A percentile compares a stretch with the other conserved stretches of the same genome.
These are phyloP conservation scores for Sipha flava DNA, from an alignment of 1,140 invertebrate genomes.

Conservation along the genomic window DNA sequence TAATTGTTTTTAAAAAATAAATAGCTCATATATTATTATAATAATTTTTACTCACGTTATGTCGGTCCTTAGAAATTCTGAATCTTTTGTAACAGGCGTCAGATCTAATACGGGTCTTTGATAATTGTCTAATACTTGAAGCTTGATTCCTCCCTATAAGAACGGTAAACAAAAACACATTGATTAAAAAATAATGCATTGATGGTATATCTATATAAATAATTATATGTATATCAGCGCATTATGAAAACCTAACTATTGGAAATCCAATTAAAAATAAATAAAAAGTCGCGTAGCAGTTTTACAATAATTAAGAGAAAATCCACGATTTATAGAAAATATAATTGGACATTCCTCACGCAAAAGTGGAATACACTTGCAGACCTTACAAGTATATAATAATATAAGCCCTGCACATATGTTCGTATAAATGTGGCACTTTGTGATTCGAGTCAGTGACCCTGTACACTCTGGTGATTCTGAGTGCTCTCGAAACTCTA, in stretches of 20 bases:
- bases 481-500: background rate
- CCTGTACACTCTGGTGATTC: conserved; percentile 4
- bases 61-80: conserved; percentile 70
- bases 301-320: background rate
- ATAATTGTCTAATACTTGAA: conserved; percentile 71
- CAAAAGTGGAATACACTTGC: background rate
- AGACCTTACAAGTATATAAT: background rate
- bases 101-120: conserved; percentile 74
- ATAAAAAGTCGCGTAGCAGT: no score
- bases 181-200: background rate
- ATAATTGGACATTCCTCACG: background rate
- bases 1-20: no score
- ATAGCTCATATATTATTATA: no score
- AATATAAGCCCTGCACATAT: background rate
- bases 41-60: conserved; percentile 53
- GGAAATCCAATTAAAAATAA: no score
- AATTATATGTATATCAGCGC: no score
- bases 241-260: no score
- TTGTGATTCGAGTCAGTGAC: conserved; percentile 7
- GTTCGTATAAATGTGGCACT: background rate
- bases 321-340: background rate
- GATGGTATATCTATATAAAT: no score
- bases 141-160: conserved; percentile 69
- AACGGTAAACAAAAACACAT: background rate
- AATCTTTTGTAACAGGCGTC: conserved; percentile 67